Evolutionary conservation across 2,797 vertebrate genomes (phyloP), one percentile per base, ranked within the genome.

Genomic region (Harpagifer antarcticus): DNA sequence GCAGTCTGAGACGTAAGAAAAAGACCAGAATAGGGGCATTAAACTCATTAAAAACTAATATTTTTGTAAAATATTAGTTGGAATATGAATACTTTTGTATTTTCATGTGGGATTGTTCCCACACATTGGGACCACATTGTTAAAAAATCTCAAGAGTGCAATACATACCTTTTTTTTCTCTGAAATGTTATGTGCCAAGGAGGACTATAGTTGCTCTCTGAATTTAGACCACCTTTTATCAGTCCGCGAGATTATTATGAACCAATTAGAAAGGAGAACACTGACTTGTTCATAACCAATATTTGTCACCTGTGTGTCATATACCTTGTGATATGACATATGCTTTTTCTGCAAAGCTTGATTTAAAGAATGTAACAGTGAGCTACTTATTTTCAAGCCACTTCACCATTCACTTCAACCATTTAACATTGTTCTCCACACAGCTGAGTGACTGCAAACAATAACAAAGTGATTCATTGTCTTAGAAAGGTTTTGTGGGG

Each of bases 211-310:
- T 63, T 42, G 71, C 59, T 61, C 14, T 62, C 23, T 74, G 79
- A 53, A 52, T 74, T 72, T 72, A 54, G 19, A 77, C 68, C 75
- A 84, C 74, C 87, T 90, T 94, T 91, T 94, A 93, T 91, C 82
- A 49, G 76, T 68, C 54, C 42, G 42, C 76, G 49, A 83, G 86
- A 86, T 90, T 86, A 82, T 85, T 72, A 64, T 17, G 68, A 86
- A 74, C 92, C 90, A 90, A 91, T 94, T 90, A 91, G 81, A 90
- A 68, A 69, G 19, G 13, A 86, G 91, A 70, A 60, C 56, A 54
- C 44, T 12, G 48, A 70, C 60, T 50, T 75, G 76, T 83, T 86
- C 58, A 84, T 52, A 54, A 47, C 44, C 76, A 72, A 63, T 80
- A 70, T 85, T 80, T 83, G 89, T 91, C 83, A 83, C 86, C 57